Evolutionary conservation across 2,888 invertebrate species (phyloP), one percentile per base, ranked within the genome.

Genomic region (Buathra laborator): DNA sequence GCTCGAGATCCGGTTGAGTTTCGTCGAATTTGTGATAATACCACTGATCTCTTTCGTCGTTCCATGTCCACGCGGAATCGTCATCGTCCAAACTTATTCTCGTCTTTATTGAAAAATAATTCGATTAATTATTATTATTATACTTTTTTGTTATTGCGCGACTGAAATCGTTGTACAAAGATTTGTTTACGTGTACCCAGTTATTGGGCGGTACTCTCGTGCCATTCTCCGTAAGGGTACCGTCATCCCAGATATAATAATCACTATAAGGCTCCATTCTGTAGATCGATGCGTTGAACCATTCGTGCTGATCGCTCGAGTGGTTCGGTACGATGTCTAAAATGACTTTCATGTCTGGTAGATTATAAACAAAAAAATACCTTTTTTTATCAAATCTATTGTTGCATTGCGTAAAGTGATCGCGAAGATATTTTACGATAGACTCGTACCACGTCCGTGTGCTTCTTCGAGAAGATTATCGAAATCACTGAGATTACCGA

Each of bases 1-100:
- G 97, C 94, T 98, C 98, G 2, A 98, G 94, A 93, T 98, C 98
- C 0, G 98, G 98, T 90, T 98, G 97, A 44, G 95, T 94, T 19
- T 92, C 89, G 4, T 96, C 94, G 90, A 97, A 98, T 89, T 97
- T 97, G 93, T 98, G 98, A 1, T 97, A 95, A 93, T 98, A 98
- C 91, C 95, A 98, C 91, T 97, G 96, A 86, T 95, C 94, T 16
- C 97, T 95, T 16, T 92, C 92, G 0, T 95, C 94, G 86, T 95
- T 95, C 95, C 96, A 98, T 14, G 95, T 94, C 98, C 98, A 98
- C 0, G 97, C 97, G 6, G 96, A 95, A 67, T 96, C 97, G 29
- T 85, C 62, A 9, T 81, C 66, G 70, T 96, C 95, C 89, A 97
- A 97, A 0, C 95, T 4, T 95, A 67, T 96, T 97, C 96, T 96